phyloP scores from a whole-genome alignment of 2,888 invertebrate species.

The Cerastis leucographa region DNA sequence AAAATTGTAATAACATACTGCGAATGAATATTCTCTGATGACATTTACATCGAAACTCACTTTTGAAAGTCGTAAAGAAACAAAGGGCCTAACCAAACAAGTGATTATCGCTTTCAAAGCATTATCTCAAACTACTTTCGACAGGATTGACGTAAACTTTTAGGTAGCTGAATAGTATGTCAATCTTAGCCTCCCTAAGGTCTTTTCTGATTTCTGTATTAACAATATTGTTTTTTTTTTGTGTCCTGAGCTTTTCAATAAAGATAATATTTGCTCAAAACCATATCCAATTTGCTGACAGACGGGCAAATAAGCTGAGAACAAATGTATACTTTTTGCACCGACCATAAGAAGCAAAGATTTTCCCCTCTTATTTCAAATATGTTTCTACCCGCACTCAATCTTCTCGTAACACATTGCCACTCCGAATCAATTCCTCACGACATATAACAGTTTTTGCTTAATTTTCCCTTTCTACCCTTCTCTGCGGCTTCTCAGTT shows the following conservation, averaged over 20 bases:
- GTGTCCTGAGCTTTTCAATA: neutral
- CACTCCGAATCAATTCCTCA: constrained; percentile 72
- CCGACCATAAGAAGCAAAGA: constrained; percentile 4
- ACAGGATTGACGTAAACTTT: neutral
- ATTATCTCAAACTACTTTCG: neutral
- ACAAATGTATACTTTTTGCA: constrained; percentile 1
- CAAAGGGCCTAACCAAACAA: neutral
- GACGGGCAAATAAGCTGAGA: neutral
- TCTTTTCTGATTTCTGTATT: neutral
- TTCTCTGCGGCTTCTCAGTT: constrained; percentile 62
- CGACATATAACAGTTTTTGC: constrained; percentile 70
- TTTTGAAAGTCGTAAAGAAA: neutral
- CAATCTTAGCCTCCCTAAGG: neutral
- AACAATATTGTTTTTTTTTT: neutral
- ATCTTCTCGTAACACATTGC: constrained; percentile 47
- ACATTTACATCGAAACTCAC: neutral
- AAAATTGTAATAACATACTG: neutral
- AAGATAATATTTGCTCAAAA: constrained; percentile 1
- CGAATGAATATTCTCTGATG: neutral
- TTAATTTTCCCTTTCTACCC: constrained; percentile 62
- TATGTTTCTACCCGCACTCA: constrained; percentile 23
- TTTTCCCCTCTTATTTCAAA: constrained; percentile 13
- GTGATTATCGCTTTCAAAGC: neutral
- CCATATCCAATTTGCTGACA: neutral
- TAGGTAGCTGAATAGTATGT: neutral